phyloP scores from a whole-genome alignment of 2,797 vertebrate species.

The Eidolon dupreanum region DNA sequence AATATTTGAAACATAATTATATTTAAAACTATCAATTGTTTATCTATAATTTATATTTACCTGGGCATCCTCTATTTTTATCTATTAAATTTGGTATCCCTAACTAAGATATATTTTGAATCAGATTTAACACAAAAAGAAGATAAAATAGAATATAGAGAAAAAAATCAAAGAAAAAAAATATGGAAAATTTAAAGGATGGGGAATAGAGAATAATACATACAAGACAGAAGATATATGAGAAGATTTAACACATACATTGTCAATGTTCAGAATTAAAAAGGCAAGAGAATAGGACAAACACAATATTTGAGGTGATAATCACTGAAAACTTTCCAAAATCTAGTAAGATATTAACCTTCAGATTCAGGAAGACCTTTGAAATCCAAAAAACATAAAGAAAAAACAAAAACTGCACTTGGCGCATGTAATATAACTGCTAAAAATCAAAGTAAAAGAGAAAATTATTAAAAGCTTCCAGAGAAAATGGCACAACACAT shows the following conservation, averaged over 20 bases:
- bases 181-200: neutral
- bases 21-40: neutral
- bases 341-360: neutral
- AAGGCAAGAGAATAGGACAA: neutral
- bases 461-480: neutral
- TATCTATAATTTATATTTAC: neutral
- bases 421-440: neutral
- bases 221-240: neutral
- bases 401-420: neutral
- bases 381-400: neutral
- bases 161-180: neutral
- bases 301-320: neutral
- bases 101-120: neutral
- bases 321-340: neutral
- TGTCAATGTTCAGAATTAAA: neutral
- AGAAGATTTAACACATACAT: accelerated
- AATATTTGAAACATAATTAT: neutral
- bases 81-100: neutral
- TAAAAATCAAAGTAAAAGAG: neutral
- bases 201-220: neutral
- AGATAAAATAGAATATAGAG: neutral
- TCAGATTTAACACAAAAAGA: neutral
- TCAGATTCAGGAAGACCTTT: neutral
- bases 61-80: neutral
- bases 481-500: neutral